A percentile compares a stretch with the other conserved stretches of the same genome.
These are phyloP conservation scores for Fukomys damarensis DNA, from an alignment of 2,113 vertebrate species.

Conservation along the genomic window DNA sequence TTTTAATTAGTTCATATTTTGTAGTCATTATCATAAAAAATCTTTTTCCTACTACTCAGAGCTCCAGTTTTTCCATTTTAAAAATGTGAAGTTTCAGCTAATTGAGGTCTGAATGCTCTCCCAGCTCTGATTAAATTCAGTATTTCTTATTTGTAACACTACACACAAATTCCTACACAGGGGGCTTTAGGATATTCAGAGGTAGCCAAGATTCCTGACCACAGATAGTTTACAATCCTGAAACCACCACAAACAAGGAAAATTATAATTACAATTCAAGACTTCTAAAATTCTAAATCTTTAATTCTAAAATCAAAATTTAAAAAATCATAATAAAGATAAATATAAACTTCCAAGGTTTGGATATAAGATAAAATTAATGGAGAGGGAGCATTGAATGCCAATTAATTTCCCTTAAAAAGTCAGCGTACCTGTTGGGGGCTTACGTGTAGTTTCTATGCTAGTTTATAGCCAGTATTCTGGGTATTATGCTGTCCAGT, in stretches of 20 bases:
- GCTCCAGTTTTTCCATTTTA: constrained; percentile 24
- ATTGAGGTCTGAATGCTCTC: constrained; percentile 16
- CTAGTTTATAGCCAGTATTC: background rate
- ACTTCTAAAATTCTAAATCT: background rate
- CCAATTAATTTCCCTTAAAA: background rate
- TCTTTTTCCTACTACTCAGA: constrained; percentile 33
- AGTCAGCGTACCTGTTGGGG: background rate
- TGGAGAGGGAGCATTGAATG: background rate
- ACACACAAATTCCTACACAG: background rate
- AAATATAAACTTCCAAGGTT: background rate
- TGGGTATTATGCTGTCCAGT: background rate
- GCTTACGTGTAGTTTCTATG: background rate
- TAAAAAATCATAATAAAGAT: constrained; percentile 1
- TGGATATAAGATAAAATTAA: background rate
- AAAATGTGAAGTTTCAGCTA: constrained; percentile 11
- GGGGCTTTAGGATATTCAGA: background rate
- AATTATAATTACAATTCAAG: background rate
- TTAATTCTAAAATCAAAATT: background rate
- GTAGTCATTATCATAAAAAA: constrained; percentile 24
- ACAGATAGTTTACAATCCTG: background rate
- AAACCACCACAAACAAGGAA: background rate
- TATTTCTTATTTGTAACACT: background rate
- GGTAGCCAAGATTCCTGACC: background rate
- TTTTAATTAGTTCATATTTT: constrained; percentile 54
- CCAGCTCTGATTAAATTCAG: background rate